Percentiles rank a stretch among this genome's conserved stretches.
Conservation (phyloP, 2,888 invertebrate genomes). For the Acleris holmiana region DNA sequence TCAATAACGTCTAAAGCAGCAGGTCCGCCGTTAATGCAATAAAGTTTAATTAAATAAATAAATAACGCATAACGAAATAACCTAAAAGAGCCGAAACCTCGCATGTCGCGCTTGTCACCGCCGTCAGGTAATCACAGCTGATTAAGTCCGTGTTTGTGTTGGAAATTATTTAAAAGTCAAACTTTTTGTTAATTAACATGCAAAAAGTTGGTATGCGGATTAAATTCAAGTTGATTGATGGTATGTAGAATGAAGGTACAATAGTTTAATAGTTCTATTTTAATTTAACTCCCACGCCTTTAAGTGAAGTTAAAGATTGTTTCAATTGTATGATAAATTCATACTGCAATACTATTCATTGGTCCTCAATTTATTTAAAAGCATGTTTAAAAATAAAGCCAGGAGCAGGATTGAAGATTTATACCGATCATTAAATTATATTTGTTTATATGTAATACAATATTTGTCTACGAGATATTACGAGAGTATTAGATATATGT, state of each 20-base stretch:
- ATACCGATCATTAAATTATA: too few species aligned
- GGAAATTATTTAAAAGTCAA: slow-evolving; percentile 20
- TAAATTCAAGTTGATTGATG: slow-evolving; percentile 10
- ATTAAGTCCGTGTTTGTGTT: slow-evolving; percentile 25
- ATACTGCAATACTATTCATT: too few species aligned
- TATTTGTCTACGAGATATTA: too few species aligned
- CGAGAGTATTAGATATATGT: too few species aligned
- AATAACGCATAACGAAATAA: not conserved
- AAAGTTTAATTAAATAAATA: too few species aligned
- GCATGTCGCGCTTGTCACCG: slow-evolving; percentile 33
- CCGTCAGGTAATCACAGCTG: slow-evolving; percentile 36
- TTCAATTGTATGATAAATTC: too few species aligned
- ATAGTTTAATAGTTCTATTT: not conserved
- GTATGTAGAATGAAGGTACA: not conserved
- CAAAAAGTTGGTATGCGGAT: slow-evolving; percentile 24
- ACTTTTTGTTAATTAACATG: slow-evolving; percentile 26
- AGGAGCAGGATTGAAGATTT: too few species aligned
- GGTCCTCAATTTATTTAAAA: too few species aligned
- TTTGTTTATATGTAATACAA: too few species aligned
- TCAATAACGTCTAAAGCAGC: too few species aligned
- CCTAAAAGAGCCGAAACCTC: not conserved
- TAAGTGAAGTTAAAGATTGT: not conserved
- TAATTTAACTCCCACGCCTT: not conserved
- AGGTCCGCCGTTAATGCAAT: too few species aligned
- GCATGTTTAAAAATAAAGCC: too few species aligned